Evolutionary conservation across 2,113 vertebrate species (phyloP), one percentile per base, ranked within the genome.

Genomic region (Pterocles orientalis): DNA sequence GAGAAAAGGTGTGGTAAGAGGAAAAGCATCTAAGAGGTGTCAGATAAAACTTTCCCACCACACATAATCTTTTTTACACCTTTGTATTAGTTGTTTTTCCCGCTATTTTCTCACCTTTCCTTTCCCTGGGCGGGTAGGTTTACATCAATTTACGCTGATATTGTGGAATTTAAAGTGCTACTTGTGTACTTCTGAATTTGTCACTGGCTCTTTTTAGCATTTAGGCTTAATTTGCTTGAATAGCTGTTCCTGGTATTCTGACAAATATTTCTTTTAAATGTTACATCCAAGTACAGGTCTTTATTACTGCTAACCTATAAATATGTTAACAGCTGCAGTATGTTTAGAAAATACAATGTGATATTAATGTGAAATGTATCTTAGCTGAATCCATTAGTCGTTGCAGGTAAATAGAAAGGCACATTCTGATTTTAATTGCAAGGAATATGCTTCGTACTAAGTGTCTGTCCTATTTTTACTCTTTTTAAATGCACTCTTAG

Each of bases 191-290:
- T 85, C 85, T 64, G 79, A 91, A 90, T 91, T 89, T 82, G 61
- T 88, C 18, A 16, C 26, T 95, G 71, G 47, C 34, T 88, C 61
- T 79, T 96, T 95, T 92, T 84, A 94, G 77, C 36, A 48, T 82
- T 95, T 98, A 98, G 97, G 90, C 96, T 98, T 98, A 98, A 98
- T 97, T 98, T 97, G 83, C 85, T 86, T 90, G 58, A 94, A 81
- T 58, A 82, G 77, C 48, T 94, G 41, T 82, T 84, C 18, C 43
- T 82, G 28, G 48, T 92, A 72, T 85, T 93, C 77, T 91, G 86
- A 92, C 82, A 95, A 90, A 64, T 72, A 34, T n/a, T 92, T 92
- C 62, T 82, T 94, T 83, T 94, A 88, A 86, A 89, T 80, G 56
- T 70, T 82, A 41, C 71, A 85, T 86, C 50, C 68, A 80, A 88